Evolutionary conservation across 1,140 invertebrate species (phyloP).

Genomic region (Drosophila orena): DNA sequence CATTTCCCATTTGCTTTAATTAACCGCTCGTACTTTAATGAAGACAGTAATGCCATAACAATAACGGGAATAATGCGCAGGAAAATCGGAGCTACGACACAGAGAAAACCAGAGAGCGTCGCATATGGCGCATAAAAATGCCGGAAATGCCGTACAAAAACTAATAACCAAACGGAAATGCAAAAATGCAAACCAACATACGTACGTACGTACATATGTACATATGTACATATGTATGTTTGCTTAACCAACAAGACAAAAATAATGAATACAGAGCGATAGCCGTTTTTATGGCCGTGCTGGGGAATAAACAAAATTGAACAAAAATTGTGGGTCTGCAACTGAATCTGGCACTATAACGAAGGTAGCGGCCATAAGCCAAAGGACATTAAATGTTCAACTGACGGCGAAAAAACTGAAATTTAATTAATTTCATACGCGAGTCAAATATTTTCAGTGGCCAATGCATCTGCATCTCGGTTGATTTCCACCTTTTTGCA

Average conservation of each 20-base stretch:
- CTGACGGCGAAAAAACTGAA: constrained; percentile 49
- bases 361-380: constrained; percentile 71
- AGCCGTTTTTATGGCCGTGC: not conserved
- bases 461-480: constrained; percentile 10
- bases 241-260: not conserved
- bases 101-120: constrained; percentile 8
- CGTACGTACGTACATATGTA: constrained; percentile 3
- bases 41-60: constrained; percentile 71
- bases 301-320: constrained; percentile 4
- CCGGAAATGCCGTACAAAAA: constrained; percentile 71
- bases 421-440: constrained; percentile 82
- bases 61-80: constrained; percentile 24
- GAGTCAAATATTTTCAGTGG: constrained; percentile 52
- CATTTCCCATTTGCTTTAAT: constrained; percentile 57
- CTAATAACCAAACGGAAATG: constrained; percentile 80
- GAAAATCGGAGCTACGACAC: constrained; percentile 18
- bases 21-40: constrained; percentile 70
- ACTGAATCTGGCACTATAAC: constrained; percentile 16
- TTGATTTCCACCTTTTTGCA: not conserved
- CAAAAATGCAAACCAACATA: constrained; percentile 51
- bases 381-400: constrained; percentile 73
- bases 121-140: constrained; percentile 61
- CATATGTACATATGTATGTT: constrained; percentile 4
- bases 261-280: constrained; percentile 5
- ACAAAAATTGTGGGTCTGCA: not conserved